Evolutionary conservation across 2,888 invertebrate species (phyloP), one percentile per base, ranked within the genome.

Genomic region (Caprella mutica): DNA sequence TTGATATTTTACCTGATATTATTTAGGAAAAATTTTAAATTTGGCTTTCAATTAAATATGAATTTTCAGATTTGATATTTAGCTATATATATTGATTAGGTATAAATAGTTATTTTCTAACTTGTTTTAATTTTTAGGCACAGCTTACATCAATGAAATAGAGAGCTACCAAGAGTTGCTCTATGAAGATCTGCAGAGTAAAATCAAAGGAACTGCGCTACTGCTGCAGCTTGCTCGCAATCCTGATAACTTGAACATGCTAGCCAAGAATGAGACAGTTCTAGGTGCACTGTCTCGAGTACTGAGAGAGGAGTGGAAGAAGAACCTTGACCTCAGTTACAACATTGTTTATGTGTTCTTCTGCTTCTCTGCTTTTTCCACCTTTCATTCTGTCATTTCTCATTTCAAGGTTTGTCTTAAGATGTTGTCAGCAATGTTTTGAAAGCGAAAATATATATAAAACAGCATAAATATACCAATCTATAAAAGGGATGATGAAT

Each of bases 381-480:
- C 89, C 70, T 97, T 97, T 76, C 97, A 98, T 73, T 82, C 85
- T 51, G 85, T 94, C 40, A 86, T 98, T 65, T 81, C 92, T 52
- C 92, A 94, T 72, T 93, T 94, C 72, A 94, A 97, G 79, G 86
- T n/a, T n/a, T n/a, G n/a, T n/a, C n/a, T n/a, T n/a, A n/a, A n/a
- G n/a, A n/a, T n/a, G n/a, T n/a, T n/a, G n/a, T n/a, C n/a, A n/a
- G n/a, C n/a, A n/a, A n/a, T n/a, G n/a, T n/a, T n/a, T n/a, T n/a
- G n/a, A n/a, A n/a, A n/a, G n/a, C n/a, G n/a, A n/a, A n/a, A n/a
- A n/a, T n/a, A n/a, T n/a, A n/a, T n/a, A n/a, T n/a, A n/a, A n/a
- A n/a, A n/a, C n/a, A n/a, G n/a, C n/a, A n/a, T n/a, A n/a, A n/a
- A n/a, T n/a, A n/a, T n/a, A n/a, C n/a, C n/a, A n/a, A n/a, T n/a